These are phyloP conservation scores for Anoplopoma fimbria DNA, from an alignment of 2,113 vertebrate species.

Conservation along the genomic window DNA sequence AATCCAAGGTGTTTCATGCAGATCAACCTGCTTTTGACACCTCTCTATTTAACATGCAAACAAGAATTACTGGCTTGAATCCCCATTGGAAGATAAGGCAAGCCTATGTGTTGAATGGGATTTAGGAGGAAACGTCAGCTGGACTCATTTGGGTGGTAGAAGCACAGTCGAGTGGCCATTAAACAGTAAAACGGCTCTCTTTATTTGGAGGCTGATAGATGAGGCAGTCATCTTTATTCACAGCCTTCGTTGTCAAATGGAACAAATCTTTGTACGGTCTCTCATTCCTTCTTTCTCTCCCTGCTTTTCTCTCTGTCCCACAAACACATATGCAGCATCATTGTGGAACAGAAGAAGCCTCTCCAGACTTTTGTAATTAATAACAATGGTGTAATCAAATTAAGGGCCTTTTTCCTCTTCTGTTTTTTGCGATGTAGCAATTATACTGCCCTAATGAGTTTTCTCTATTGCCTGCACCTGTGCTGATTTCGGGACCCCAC, in stretches of 20 bases:
- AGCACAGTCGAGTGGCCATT: slow-evolving; percentile 66
- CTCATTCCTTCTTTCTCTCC: not conserved
- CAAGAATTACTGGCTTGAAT: slow-evolving; percentile 47
- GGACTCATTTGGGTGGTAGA: slow-evolving; percentile 73
- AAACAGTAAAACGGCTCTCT: slow-evolving; percentile 69
- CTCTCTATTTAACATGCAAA: slow-evolving; percentile 42
- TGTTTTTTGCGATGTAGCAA: slow-evolving; percentile 31
- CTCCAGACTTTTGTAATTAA: slow-evolving; percentile 60
- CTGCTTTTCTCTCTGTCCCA: slow-evolving; percentile 18
- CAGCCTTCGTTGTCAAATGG: slow-evolving; percentile 50
- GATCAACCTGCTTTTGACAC: slow-evolving; percentile 12
- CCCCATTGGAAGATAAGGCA: slow-evolving; percentile 46
- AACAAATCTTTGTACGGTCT: slow-evolving; percentile 51
- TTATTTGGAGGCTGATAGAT: slow-evolving; percentile 69
- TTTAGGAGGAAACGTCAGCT: slow-evolving; percentile 66
- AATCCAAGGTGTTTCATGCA: slow-evolving; percentile 44
- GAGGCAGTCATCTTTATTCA: slow-evolving; percentile 71
- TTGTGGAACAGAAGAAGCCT: slow-evolving; percentile 36
- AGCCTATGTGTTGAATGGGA: slow-evolving; percentile 53
- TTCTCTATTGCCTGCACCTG: slow-evolving; percentile 44
- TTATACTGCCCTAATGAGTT: slow-evolving; percentile 64
- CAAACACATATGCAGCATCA: slow-evolving; percentile 26
- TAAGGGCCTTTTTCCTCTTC: slow-evolving; percentile 25
- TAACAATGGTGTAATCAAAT: slow-evolving; percentile 69
- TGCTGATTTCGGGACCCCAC: slow-evolving; percentile 48